These are phyloP conservation scores for Prochilodus magdalenae DNA, from an alignment of 2,113 vertebrate species.

Conservation along the genomic window DNA sequence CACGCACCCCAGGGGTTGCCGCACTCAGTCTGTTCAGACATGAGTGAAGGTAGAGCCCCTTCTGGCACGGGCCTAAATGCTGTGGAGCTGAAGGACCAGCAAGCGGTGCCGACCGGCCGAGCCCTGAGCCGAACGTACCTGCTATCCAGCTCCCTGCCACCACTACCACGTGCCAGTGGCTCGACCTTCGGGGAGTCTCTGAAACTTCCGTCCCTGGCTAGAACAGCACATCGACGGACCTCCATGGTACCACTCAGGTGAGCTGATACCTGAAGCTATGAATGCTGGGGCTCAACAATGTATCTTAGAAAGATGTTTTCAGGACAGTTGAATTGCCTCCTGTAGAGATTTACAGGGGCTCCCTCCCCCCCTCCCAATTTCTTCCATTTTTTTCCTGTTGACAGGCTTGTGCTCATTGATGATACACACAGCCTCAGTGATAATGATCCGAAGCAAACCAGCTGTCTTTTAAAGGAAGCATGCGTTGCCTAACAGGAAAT, in stretches of 20 bases:
- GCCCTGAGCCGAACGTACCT: constrained; percentile 52
- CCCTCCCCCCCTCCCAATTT: too few species aligned
- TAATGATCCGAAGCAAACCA: too few species aligned
- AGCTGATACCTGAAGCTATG: constrained; percentile 21
- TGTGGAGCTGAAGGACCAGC: constrained; percentile 43
- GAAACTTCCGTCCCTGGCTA: constrained; percentile 65
- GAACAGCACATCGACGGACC: constrained; percentile 49
- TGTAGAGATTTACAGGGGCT: too few species aligned
- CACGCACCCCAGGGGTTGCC: constrained; percentile 36
- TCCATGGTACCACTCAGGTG: constrained; percentile 66
- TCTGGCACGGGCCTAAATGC: constrained; percentile 55
- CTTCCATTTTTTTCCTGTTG: too few species aligned
- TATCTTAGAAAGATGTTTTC: not conserved
- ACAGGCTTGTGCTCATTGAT: too few species aligned
- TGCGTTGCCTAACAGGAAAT: too few species aligned
- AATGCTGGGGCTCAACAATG: not conserved
- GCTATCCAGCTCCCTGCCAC: constrained; percentile 49
- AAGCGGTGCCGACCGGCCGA: constrained; percentile 43
- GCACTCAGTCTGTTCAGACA: constrained; percentile 40
- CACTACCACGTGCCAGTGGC: constrained; percentile 22
- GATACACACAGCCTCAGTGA: too few species aligned
- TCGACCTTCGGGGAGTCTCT: constrained; percentile 47
- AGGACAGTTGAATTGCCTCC: too few species aligned
- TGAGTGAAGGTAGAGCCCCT: constrained; percentile 56
- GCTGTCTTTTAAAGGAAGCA: too few species aligned